These are phyloP conservation scores for Conus betulinus DNA, from an alignment of 1,140 invertebrate genomes.

Conservation along the genomic window DNA sequence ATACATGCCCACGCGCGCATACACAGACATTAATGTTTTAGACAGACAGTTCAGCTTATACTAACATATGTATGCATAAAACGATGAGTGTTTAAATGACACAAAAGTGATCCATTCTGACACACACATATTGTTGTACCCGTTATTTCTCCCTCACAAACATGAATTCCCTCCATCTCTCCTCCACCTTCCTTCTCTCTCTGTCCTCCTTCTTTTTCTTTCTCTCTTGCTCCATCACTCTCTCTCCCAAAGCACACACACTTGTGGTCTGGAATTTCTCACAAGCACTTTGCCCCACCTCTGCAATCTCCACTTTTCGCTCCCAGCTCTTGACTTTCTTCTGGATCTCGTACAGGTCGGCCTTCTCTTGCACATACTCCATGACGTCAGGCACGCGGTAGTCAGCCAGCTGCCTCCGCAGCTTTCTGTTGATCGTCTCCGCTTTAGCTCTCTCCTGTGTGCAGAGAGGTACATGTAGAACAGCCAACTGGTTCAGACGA, in stretches of 20 bases:
- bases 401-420: slow-evolving; percentile 71
- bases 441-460: slow-evolving; percentile 70
- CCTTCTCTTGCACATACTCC: slow-evolving; percentile 75
- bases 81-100: too few relatives aligned
- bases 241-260: neutral
- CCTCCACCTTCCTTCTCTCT: neutral
- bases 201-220: neutral
- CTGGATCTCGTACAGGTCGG: slow-evolving; percentile 72
- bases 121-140: too few relatives aligned
- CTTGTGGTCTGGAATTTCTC: neutral
- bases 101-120: too few relatives aligned
- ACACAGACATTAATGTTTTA: too few relatives aligned
- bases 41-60: too few relatives aligned
- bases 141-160: neutral
- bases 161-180: neutral
- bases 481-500: too few relatives aligned
- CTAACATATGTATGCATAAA: too few relatives aligned
- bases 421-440: slow-evolving; percentile 72
- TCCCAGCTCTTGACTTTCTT: slow-evolving; percentile 76
- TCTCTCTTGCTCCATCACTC: neutral
- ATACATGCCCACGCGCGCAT: too few relatives aligned
- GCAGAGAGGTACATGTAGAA: too few relatives aligned
- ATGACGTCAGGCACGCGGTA: slow-evolving; percentile 75
- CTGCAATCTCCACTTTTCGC: slow-evolving; percentile 76
- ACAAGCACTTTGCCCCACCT: slow-evolving; percentile 57